Evolutionary conservation across 2,888 invertebrate genomes (phyloP).

Genomic region (Ornithoptera alexandrae): DNA sequence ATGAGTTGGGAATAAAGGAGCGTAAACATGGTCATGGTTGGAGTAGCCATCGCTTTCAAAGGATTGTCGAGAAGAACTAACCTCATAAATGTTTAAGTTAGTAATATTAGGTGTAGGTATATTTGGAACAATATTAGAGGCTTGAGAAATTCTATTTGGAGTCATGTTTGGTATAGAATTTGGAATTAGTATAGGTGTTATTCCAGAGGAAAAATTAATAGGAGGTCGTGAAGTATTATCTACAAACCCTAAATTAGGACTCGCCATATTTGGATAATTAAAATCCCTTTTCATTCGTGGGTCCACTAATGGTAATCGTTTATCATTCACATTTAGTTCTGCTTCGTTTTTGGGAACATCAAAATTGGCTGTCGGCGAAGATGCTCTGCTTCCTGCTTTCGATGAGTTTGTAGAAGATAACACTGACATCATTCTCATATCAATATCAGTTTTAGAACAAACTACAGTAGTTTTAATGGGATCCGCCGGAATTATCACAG

Average conservation of each 20-base stretch:
- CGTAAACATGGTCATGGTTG: slow-evolving; percentile 59
- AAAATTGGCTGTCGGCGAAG: slow-evolving; percentile 9
- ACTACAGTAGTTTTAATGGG: slow-evolving; percentile 49
- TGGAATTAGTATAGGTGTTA: slow-evolving; percentile 29
- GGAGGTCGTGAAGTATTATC: slow-evolving; percentile 6
- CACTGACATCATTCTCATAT: slow-evolving; percentile 58
- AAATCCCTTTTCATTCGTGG: slow-evolving; percentile 57
- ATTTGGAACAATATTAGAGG: slow-evolving; percentile 31
- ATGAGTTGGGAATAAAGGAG: slow-evolving; percentile 48
- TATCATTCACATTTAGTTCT: slow-evolving; percentile 34
- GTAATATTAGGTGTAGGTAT: slow-evolving; percentile 38
- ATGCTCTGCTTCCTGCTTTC: slow-evolving; percentile 2
- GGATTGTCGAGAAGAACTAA: slow-evolving; percentile 48
- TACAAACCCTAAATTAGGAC: neutral
- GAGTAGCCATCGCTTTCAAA: slow-evolving; percentile 50
- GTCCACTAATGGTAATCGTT: slow-evolving; percentile 42
- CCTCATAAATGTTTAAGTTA: slow-evolving; percentile 50
- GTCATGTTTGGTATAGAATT: slow-evolving; percentile 22
- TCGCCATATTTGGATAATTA: slow-evolving; percentile 28
- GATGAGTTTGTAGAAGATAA: slow-evolving; percentile 31
- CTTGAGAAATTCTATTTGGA: slow-evolving; percentile 30
- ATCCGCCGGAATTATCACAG: slow-evolving; percentile 68
- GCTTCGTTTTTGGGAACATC: slow-evolving; percentile 30
- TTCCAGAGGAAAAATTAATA: slow-evolving; percentile 23
- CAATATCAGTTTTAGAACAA: slow-evolving; percentile 52